Evolutionary conservation across 2,797 vertebrate genomes (phyloP).

Genomic region (Sebastes cheni): DNA sequence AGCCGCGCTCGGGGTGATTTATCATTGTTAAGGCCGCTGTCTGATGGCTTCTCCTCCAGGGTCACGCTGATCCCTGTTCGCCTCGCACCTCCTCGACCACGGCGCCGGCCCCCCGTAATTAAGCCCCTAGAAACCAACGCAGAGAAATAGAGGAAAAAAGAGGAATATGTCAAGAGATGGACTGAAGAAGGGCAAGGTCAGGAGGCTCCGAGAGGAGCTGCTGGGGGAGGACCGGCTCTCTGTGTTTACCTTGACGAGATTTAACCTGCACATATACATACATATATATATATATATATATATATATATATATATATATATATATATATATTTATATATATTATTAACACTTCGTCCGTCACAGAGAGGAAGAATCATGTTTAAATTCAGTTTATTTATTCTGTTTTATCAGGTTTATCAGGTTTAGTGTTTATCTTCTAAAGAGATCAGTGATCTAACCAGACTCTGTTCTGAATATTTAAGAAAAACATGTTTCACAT

Average conservation of each 20-base stretch:
- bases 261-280: neutral
- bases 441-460: neutral
- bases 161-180: constrained; percentile 51
- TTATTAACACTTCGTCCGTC: neutral
- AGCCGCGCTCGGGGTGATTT: constrained; percentile 77
- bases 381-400: neutral
- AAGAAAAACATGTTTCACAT: neutral
- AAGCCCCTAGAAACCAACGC: constrained; percentile 76
- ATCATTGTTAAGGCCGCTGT: constrained; percentile 88
- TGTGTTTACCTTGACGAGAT: neutral
- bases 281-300: too few species aligned
- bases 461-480: neutral
- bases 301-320: too few species aligned
- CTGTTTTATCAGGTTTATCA: neutral
- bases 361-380: neutral
- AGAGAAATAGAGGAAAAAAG: constrained; percentile 42
- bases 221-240: neutral
- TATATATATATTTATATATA: neutral
- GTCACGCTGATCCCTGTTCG: constrained; percentile 71
- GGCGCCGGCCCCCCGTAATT: constrained; percentile 73
- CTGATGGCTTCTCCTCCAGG: constrained; percentile 79
- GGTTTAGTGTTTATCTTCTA: neutral
- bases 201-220: neutral
- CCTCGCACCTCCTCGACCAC: constrained; percentile 56
- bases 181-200: constrained; percentile 44